Percentiles rank a stretch among this genome's conserved stretches.
phyloP scores from a whole-genome alignment of 2,888 invertebrate species.

The Formica aserva region DNA sequence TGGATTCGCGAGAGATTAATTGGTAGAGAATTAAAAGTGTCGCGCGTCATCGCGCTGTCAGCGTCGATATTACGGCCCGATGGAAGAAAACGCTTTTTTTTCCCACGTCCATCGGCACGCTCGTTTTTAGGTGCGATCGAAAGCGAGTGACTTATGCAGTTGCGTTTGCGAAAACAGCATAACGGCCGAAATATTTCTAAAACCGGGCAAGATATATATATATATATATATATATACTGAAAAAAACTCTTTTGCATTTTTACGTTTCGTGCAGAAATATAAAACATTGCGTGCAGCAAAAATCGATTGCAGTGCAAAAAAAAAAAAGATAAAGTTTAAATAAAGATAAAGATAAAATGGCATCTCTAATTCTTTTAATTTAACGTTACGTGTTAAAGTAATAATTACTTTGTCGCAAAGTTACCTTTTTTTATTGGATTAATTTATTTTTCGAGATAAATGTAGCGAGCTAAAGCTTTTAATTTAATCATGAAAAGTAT shows the following conservation, averaged over 20 bases:
- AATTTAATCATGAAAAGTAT: neutral
- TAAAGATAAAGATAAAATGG: neutral
- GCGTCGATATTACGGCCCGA: constrained; percentile 29
- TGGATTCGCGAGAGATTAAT: constrained; percentile 46
- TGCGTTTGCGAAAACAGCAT: neutral
- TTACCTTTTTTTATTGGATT: neutral
- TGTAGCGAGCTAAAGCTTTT: too few relatives aligned
- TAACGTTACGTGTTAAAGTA: neutral
- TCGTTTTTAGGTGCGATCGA: neutral
- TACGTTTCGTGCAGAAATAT: neutral
- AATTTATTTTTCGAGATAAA: neutral
- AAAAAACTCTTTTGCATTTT: neutral
- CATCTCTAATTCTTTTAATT: neutral
- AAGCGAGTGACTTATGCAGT: neutral
- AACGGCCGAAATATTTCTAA: neutral
- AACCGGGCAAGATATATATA: neutral
- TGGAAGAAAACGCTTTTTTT: constrained; percentile 9
- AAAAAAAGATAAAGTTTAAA: neutral
- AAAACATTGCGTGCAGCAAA: neutral
- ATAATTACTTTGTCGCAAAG: neutral
- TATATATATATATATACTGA: neutral
- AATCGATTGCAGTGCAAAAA: neutral
- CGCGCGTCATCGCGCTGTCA: constrained; percentile 22
- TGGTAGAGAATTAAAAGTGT: constrained; percentile 45
- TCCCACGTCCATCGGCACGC: neutral